phyloP scores from a whole-genome alignment of 2,888 invertebrate species.

The Aethes cnicana region DNA sequence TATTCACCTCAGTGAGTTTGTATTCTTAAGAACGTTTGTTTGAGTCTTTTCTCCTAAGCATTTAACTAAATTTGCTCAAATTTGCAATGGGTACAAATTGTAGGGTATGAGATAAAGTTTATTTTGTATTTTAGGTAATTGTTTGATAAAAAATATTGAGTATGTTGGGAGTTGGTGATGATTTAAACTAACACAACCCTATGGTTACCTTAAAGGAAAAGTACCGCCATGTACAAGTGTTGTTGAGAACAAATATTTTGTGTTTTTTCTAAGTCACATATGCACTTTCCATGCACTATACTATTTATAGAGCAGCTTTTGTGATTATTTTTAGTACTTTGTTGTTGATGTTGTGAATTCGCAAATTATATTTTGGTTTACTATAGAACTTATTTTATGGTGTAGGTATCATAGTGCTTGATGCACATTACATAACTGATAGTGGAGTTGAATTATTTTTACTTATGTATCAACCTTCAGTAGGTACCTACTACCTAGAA shows the following conservation, averaged over 20 bases:
- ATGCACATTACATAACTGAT: too few relatives aligned
- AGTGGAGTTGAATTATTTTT: too few relatives aligned
- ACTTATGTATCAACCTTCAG: too few relatives aligned
- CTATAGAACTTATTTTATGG: too few relatives aligned
- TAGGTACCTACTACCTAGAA: too few relatives aligned
- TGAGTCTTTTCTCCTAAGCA: conserved; percentile 38
- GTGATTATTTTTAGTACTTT: neutral
- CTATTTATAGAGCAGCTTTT: conserved; percentile 4
- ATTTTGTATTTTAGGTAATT: conserved; percentile 43
- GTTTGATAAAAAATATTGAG: conserved; percentile 31
- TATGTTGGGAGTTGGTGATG: conserved; percentile 39
- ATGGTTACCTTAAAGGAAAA: conserved; percentile 59
- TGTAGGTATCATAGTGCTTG: too few relatives aligned
- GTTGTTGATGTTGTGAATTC: neutral
- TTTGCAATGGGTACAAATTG: conserved; percentile 53
- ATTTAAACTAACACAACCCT: conserved; percentile 48
- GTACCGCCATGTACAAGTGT: conserved; percentile 49
- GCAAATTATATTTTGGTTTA: neutral
- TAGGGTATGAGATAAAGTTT: conserved; percentile 30
- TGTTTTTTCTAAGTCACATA: conserved; percentile 67
- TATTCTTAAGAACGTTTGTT: conserved; percentile 38
- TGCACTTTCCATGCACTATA: conserved; percentile 32
- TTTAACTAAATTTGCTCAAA: conserved; percentile 62
- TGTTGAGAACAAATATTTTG: conserved; percentile 60
- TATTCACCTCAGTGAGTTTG: conserved; percentile 26